Evolutionary conservation across 2,797 vertebrate genomes (phyloP).

Genomic region (Pangasius larnaudii): DNA sequence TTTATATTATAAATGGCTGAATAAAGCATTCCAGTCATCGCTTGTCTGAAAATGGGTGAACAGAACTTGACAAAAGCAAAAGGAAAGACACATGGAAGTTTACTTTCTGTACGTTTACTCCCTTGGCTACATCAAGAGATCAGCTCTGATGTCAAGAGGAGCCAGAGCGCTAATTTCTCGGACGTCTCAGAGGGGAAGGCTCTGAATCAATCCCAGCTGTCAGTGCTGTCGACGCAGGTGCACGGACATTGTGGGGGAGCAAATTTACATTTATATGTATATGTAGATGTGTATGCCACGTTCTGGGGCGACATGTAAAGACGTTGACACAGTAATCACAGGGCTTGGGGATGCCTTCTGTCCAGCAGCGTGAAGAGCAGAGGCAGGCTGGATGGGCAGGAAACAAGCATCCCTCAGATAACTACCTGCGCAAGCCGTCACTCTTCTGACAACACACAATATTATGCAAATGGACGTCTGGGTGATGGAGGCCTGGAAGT

Average conservation of each 20-base stretch:
- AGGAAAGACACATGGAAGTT: slow-evolving; percentile 42
- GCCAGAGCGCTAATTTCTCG: slow-evolving; percentile 52
- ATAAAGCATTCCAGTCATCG: slow-evolving; percentile 56
- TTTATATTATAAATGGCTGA: slow-evolving; percentile 51
- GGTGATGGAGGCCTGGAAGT: slow-evolving; percentile 61
- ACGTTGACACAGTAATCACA: slow-evolving; percentile 82
- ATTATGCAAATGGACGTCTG: slow-evolving; percentile 76
- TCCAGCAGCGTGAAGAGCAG: slow-evolving; percentile 70
- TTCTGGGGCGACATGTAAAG: slow-evolving; percentile 73
- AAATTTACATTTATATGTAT: slow-evolving; percentile 78
- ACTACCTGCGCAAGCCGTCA: slow-evolving; percentile 69
- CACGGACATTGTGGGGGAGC: slow-evolving; percentile 60
- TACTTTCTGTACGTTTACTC: slow-evolving; percentile 27
- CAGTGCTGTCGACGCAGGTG: slow-evolving; percentile 62
- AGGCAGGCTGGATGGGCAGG: slow-evolving; percentile 53
- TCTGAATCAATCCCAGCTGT: slow-evolving; percentile 77
- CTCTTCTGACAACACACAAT: slow-evolving; percentile 76
- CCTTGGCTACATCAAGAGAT: slow-evolving; percentile 57
- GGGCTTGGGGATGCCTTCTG: slow-evolving; percentile 75
- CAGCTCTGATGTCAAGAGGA: slow-evolving; percentile 63
- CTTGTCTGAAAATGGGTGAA: slow-evolving; percentile 41
- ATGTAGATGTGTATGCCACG: slow-evolving; percentile 70
- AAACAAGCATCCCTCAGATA: slow-evolving; percentile 67
- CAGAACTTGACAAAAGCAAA: slow-evolving; percentile 36
- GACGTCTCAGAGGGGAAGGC: slow-evolving; percentile 59